These are phyloP conservation scores for Drosophila stalkeri DNA, from an alignment of 2,888 invertebrate genomes.

Conservation along the genomic window DNA sequence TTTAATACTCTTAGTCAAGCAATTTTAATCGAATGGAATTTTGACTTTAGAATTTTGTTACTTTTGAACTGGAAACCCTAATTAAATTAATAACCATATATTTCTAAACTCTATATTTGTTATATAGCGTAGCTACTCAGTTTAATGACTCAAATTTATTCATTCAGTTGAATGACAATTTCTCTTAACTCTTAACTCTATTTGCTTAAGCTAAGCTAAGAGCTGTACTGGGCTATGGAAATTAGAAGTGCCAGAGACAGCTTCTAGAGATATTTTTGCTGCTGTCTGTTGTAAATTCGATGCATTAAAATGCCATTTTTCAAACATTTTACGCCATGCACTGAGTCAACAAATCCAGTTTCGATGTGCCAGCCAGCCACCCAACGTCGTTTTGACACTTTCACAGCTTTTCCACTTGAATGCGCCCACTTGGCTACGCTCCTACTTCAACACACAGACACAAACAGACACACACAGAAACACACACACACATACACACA, in stretches of 20 bases:
- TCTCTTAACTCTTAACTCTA: not conserved
- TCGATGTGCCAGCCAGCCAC: conserved; percentile 16
- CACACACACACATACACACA: not conserved
- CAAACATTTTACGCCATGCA: conserved; percentile 32
- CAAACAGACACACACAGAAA: not conserved
- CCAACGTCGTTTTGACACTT: conserved; percentile 53
- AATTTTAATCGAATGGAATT: too few species aligned
- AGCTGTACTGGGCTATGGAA: not conserved
- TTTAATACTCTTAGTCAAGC: too few species aligned
- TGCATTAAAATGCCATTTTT: conserved; percentile 55
- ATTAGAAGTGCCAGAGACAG: not conserved
- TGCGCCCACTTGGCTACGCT: not conserved
- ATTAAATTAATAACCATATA: too few species aligned
- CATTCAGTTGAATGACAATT: not conserved
- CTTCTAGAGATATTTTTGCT: not conserved
- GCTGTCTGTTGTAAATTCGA: conserved; percentile 24
- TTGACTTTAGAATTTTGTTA: too few species aligned
- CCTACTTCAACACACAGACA: not conserved
- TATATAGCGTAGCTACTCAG: not conserved
- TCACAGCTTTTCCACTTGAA: conserved; percentile 47
- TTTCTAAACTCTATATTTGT: too few species aligned
- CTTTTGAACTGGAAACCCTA: too few species aligned
- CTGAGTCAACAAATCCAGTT: conserved; percentile 44
- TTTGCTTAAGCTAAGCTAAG: not conserved
- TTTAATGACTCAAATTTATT: not conserved